A percentile compares a stretch with the other conserved stretches of the same genome.
Evolutionary conservation across 2,113 vertebrate species (phyloP).

Genomic region (Dunckerocampus dactyliophorus): DNA sequence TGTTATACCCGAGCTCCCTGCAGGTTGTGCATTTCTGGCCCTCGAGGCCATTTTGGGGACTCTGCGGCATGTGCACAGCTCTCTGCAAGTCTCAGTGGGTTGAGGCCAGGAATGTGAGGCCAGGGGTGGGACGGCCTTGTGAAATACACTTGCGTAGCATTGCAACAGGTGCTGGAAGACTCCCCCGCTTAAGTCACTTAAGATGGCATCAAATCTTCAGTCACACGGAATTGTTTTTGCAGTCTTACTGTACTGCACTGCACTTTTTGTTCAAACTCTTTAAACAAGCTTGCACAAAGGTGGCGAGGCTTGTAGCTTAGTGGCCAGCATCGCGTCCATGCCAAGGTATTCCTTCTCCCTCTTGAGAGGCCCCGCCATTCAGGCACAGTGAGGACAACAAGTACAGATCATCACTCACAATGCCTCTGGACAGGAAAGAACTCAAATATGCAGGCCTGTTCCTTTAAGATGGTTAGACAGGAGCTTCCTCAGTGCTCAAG

Average conservation of each 20-base stretch:
- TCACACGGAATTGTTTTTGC: not conserved
- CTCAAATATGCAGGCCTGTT: constrained; percentile 67
- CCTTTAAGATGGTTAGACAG: constrained; percentile 87
- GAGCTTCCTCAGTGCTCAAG: constrained; percentile 77
- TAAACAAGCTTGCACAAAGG: constrained; percentile 31
- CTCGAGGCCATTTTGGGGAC: constrained; percentile 38
- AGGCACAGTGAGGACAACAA: constrained; percentile 68
- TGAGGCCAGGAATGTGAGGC: constrained; percentile 55
- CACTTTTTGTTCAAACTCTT: constrained; percentile 7
- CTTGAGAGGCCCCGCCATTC: constrained; percentile 64
- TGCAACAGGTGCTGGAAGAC: constrained; percentile 60
- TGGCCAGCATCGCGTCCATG: constrained; percentile 52
- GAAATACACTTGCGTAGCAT: constrained; percentile 45
- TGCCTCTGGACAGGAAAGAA: constrained; percentile 45
- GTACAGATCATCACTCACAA: constrained; percentile 76
- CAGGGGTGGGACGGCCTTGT: constrained; percentile 48
- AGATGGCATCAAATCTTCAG: constrained; percentile 8
- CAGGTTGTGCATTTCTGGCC: constrained; percentile 7
- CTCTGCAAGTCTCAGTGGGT: constrained; percentile 46
- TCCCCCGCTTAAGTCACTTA: not conserved
- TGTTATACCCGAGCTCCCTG: not conserved
- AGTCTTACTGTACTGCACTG: not conserved
- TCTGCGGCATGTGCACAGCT: constrained; percentile 44
- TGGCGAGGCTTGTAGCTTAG: constrained; percentile 26
- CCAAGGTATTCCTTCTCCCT: constrained; percentile 67